Conservation (phyloP, 2,797 vertebrate species). For the Myotis findleyi region DNA sequence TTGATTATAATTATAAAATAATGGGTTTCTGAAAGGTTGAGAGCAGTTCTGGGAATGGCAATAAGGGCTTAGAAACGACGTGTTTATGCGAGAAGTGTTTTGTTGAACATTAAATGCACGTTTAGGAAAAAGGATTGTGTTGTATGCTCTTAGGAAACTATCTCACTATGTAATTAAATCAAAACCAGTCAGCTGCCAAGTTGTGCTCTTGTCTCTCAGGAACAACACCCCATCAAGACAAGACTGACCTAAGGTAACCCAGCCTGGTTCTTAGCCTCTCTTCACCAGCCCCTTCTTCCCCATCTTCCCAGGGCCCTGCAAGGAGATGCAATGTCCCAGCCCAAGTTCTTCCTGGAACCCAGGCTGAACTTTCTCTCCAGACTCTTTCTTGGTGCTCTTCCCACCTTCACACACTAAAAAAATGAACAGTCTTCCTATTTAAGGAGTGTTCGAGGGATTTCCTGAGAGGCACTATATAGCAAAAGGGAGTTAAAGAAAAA, state of each 20-base stretch:
- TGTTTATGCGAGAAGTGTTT: constrained; percentile 72
- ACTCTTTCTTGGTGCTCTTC: not conserved
- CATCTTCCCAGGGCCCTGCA: not conserved
- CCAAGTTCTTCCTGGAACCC: not conserved
- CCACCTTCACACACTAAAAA: not conserved
- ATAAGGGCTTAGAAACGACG: constrained; percentile 77
- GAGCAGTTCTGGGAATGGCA: constrained; percentile 80
- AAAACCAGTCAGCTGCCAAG: constrained; percentile 61
- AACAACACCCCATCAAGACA: not conserved
- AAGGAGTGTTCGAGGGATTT: not conserved
- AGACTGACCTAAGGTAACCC: constrained; percentile 39
- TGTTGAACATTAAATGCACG: constrained; percentile 79
- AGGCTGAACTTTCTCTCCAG: not conserved
- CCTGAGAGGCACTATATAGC: not conserved
- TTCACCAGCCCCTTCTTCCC: not conserved
- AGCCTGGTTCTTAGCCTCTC: not conserved
- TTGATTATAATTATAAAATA: constrained; percentile 86
- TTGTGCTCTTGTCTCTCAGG: constrained; percentile 46
- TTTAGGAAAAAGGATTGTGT: constrained; percentile 64
- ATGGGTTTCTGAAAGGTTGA: constrained; percentile 83
- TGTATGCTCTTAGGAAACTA: constrained; percentile 63
- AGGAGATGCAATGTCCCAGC: fast-evolving
- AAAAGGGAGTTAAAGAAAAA: not conserved
- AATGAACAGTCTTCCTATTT: not conserved
- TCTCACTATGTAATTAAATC: constrained; percentile 70